These are phyloP conservation scores for Desmophyllum pertusum DNA, from an alignment of 92 coral and sea anemone species.

Conservation along the genomic window DNA sequence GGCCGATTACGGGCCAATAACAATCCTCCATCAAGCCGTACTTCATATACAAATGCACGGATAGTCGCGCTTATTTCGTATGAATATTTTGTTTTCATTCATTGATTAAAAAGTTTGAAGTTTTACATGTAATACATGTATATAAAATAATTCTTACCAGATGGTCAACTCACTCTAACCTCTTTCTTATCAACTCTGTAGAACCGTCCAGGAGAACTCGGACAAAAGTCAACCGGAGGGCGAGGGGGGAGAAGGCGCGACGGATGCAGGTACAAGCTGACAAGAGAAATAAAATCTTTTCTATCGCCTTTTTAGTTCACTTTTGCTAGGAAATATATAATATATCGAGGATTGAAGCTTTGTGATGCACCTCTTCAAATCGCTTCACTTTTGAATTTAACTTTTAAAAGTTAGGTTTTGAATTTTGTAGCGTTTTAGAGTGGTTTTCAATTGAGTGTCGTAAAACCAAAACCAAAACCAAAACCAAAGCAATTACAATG, in stretches of 20 bases:
- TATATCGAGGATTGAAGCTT: background rate
- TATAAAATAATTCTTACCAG: no score
- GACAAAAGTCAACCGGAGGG: constrained; percentile 34
- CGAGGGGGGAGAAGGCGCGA: constrained; percentile 1
- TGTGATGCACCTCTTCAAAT: background rate
- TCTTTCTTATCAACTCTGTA: background rate
- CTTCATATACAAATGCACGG: background rate
- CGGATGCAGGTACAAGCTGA: constrained; percentile 48
- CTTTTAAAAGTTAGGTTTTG: background rate
- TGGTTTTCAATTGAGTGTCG: no score
- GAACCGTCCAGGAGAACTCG: constrained; percentile 18
- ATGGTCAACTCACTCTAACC: background rate
- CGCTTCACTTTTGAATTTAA: background rate
- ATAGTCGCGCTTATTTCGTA: no score
- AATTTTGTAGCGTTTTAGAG: no score
- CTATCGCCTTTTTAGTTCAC: background rate
- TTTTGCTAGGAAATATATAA: no score
- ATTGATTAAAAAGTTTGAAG: no score
- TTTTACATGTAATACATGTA: background rate
- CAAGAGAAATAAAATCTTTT: background rate
- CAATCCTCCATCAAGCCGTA: background rate
- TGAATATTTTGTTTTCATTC: no score
- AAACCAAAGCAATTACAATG: no score
- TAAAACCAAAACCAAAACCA: no score
- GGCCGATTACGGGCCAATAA: background rate